phyloP scores from a whole-genome alignment of 1,140 invertebrate genomes.

The Fopius arisanus region DNA sequence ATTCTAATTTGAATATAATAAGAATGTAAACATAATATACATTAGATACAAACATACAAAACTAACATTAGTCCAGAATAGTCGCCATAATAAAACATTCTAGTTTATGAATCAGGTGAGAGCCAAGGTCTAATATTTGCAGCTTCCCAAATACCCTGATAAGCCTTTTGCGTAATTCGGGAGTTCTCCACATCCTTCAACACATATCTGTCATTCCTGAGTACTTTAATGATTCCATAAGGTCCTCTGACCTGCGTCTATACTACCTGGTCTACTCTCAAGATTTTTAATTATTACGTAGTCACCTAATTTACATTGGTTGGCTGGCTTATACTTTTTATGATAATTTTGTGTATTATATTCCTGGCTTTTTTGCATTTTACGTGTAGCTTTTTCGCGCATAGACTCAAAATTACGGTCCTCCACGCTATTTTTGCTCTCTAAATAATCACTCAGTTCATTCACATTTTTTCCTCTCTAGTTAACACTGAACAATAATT shows the following conservation, averaged over 20 bases:
- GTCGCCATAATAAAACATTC: not conserved
- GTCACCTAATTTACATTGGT: conserved; percentile 22
- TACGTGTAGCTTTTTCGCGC: not conserved
- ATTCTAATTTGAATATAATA: not conserved
- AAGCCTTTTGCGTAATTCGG: conserved; percentile 40
- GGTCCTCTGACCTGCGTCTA: conserved; percentile 36
- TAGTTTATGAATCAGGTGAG: not conserved
- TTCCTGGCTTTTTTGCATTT: not conserved
- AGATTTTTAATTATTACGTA: conserved; percentile 36
- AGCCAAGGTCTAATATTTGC: not conserved
- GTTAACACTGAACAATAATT: not conserved
- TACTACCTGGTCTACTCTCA: conserved; percentile 29
- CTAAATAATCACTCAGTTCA: not conserved
- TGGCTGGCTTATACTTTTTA: not conserved
- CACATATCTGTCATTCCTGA: conserved; percentile 38
- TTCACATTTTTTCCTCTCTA: not conserved
- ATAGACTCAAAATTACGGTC: not conserved
- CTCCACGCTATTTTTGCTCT: not conserved
- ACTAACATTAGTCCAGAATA: not conserved
- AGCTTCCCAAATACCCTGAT: conserved; percentile 32
- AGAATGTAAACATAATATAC: not conserved
- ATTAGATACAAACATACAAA: not conserved
- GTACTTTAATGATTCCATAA: conserved; percentile 35
- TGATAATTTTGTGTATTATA: not conserved
- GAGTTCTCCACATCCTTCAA: conserved; percentile 35